Base-by-base conservation (phyloP, 1,140 invertebrate genomes). In the Homalodisca vitripennis region DNA sequence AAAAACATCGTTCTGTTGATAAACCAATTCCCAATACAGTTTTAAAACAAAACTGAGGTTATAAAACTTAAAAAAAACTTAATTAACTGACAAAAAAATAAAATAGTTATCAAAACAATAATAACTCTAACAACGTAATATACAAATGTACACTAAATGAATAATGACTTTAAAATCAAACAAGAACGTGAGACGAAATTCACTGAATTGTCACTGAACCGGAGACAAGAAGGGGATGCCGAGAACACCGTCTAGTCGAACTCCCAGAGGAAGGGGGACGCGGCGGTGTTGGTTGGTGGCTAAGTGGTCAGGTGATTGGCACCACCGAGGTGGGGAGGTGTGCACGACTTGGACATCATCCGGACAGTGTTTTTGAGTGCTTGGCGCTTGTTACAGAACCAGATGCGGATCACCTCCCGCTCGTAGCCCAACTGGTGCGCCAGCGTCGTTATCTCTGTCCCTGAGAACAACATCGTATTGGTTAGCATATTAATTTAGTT, bases 311-410 rank as follows among this genome's bases (percentile, higher is more conserved):
- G 62, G 20, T 64, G 62, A 20, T 55, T n/a, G 24, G 17, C 24
- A 17, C 53, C 47, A 29, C 31, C 47, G 2, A 70, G 69, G 71
- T 73, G 72, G 57, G 73, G 72, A 29, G 66, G 66, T 13, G 47
- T 41, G 57, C 71, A 73, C 10, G 88, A 87, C 83, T 93, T 93
- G 62, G 91, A 92, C 91, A 93, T 92, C 91, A 92, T 92, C 74
- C 92, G 84, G 48, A 93, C 94, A 12, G 95, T 97, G 80, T 98
- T 98, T 80, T 98, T 98, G 46, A 98, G 82, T 0, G 95, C 95
- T 81, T 99, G 97, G 72, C 97, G 86, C 82, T 98, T 98, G 82
- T 99, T 99, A 82, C 97, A 99, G 81, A 99, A 99, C 97, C 97
- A 98, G 81, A 99, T 98, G 79, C 97, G 85, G 77, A 99, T 98